These are phyloP conservation scores for Peromyscus nudipes DNA, from an alignment of 2,797 vertebrate species.

Conservation along the genomic window DNA sequence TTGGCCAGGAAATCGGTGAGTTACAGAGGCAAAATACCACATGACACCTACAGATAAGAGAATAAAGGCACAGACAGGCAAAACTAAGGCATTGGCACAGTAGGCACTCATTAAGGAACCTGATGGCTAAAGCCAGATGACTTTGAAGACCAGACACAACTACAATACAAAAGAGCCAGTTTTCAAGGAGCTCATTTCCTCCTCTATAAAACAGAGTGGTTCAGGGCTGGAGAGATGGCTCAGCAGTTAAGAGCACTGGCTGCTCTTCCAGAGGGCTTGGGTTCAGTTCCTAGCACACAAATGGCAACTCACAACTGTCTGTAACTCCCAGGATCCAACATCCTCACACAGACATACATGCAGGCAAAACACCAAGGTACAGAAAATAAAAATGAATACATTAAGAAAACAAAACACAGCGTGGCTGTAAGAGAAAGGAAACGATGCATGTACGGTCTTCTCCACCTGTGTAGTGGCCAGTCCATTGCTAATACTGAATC, in stretches of 20 bases:
- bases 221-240: background rate
- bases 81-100: constrained; percentile 15
- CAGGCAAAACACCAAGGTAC: no score
- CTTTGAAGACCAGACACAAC: constrained; percentile 39
- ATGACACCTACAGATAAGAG: constrained; percentile 3
- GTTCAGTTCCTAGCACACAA: background rate
- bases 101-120: constrained; percentile 33
- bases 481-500: constrained; percentile 98
- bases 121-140: constrained; percentile 2
- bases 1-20: constrained; percentile 34
- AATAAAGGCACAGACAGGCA: constrained; percentile 18
- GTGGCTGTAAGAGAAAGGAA: constrained; percentile 24
- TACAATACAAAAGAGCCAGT: constrained; percentile 16
- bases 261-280: no score
- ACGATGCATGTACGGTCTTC: constrained; percentile 9
- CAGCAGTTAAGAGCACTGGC: no score
- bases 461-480: constrained; percentile 98
- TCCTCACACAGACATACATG: no score
- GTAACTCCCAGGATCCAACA: no score
- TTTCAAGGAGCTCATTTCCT: constrained; percentile 53
- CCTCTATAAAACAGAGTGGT: constrained; percentile 19
- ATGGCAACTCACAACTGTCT: background rate
- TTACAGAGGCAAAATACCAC: constrained; percentile 43
- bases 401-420: background rate
- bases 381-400: no score